Percentiles rank a stretch among this genome's conserved stretches.
These are phyloP conservation scores for Morinoia aosen DNA, from an alignment of 2,888 invertebrate species.

Conservation along the genomic window DNA sequence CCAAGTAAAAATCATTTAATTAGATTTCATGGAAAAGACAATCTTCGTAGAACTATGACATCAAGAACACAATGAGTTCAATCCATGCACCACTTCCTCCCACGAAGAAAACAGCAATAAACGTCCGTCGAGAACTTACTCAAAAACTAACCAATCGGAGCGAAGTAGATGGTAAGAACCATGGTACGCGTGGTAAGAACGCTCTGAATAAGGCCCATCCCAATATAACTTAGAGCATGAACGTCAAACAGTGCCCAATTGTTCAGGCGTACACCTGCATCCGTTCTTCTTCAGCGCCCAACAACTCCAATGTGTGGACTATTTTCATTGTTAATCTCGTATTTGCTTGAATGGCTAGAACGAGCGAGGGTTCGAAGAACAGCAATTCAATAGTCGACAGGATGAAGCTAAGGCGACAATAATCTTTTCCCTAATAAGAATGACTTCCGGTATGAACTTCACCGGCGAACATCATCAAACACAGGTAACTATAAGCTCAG, in stretches of 20 bases:
- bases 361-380: background rate
- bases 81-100: background rate
- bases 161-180: background rate
- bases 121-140: background rate
- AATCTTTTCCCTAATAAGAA: background rate
- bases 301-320: background rate
- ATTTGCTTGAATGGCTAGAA: background rate
- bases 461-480: background rate
- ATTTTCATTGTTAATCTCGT: slow-evolving; percentile 33
- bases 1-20: too few relatives aligned
- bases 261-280: slow-evolving; percentile 29
- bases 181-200: too few relatives aligned
- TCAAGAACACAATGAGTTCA: background rate
- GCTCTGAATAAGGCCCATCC: background rate
- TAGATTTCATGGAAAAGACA: too few relatives aligned
- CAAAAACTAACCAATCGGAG: background rate
- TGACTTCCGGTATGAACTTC: background rate
- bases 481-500: background rate
- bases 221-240: background rate
- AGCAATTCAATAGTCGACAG: background rate
- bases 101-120: background rate
- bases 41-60: too few relatives aligned
- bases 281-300: background rate
- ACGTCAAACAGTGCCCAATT: background rate
- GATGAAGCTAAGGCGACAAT: background rate